These are phyloP conservation scores for Monomorium pharaonis DNA, from an alignment of 1,140 invertebrate genomes.

Conservation along the genomic window DNA sequence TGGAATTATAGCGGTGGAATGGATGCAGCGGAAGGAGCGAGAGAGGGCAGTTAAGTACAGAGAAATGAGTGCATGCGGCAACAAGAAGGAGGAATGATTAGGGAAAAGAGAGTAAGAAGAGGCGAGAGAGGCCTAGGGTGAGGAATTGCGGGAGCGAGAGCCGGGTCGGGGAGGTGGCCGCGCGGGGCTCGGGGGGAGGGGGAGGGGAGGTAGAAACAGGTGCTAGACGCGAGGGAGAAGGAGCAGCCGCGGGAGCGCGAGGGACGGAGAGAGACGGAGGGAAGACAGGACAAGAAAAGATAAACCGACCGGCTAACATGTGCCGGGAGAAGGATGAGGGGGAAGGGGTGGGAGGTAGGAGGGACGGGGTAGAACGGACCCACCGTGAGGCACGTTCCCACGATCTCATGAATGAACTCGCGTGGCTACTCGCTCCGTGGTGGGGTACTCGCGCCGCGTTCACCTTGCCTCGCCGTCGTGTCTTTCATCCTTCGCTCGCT, in stretches of 20 bases:
- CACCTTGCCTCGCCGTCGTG: conserved; percentile 68
- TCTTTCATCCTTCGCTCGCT: conserved; percentile 60
- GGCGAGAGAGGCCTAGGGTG: conserved; percentile 56
- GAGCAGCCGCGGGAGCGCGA: conserved; percentile 1
- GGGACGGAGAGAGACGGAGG: conserved; percentile 7
- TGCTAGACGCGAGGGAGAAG: conserved; percentile 36
- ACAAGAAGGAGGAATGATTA: conserved; percentile 52
- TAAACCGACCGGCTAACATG: conserved; percentile 57
- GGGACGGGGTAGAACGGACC: conserved; percentile 73
- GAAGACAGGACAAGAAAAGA: conserved; percentile 56
- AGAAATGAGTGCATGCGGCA: conserved; percentile 39
- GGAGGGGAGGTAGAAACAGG: conserved; percentile 31
- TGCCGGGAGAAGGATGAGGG: conserved; percentile 38
- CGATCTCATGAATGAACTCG: conserved; percentile 86
- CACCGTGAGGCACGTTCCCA: conserved; percentile 83
- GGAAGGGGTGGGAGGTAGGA: conserved; percentile 55
- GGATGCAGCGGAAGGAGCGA: conserved; percentile 41
- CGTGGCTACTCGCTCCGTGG: conserved; percentile 80
- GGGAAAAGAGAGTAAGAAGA: conserved; percentile 37
- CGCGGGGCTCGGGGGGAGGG: conserved; percentile 7
- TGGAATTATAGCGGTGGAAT: conserved; percentile 33
- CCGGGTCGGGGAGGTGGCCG: not conserved
- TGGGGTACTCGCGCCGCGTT: conserved; percentile 72
- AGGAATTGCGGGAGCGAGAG: conserved; percentile 50
- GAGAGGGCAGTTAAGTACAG: conserved; percentile 60